phyloP scores from a whole-genome alignment of 2,113 vertebrate species.

The Spermophilus dauricus region DNA sequence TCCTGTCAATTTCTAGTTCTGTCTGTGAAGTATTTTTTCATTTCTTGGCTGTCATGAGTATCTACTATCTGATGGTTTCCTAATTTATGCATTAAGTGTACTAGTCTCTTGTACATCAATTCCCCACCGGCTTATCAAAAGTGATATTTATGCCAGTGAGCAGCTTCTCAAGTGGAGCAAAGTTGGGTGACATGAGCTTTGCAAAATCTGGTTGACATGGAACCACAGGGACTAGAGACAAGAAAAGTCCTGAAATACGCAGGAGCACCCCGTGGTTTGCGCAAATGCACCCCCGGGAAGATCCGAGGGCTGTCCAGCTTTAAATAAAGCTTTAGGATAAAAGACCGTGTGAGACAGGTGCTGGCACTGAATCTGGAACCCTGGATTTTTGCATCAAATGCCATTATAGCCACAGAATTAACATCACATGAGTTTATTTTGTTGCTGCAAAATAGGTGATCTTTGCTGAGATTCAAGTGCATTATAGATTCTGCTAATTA shows the following conservation, averaged over 20 bases:
- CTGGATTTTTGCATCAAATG: rapidly evolving
- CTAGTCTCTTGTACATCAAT: not conserved
- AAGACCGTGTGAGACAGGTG: rapidly evolving
- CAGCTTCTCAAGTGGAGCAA: not conserved
- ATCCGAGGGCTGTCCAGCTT: rapidly evolving
- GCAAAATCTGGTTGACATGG: not conserved
- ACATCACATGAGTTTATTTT: not conserved
- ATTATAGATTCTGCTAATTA: not conserved
- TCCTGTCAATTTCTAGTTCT: not conserved
- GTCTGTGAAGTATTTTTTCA: not conserved
- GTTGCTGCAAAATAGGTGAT: not conserved
- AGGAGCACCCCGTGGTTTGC: not conserved
- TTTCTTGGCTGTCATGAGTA: not conserved
- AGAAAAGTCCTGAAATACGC: not conserved
- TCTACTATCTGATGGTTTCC: not conserved
- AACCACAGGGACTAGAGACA: not conserved
- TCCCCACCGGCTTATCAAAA: not conserved
- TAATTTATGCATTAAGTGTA: not conserved
- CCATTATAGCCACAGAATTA: no score
- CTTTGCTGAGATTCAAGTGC: not conserved
- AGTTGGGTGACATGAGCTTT: not conserved
- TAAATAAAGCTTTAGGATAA: not conserved
- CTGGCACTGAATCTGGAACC: not conserved
- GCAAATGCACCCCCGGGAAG: not conserved
- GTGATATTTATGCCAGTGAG: not conserved